Evolutionary conservation across 2,888 invertebrate species (phyloP), one percentile per base, ranked within the genome.

Genomic region (Melieria crassipennis): DNA sequence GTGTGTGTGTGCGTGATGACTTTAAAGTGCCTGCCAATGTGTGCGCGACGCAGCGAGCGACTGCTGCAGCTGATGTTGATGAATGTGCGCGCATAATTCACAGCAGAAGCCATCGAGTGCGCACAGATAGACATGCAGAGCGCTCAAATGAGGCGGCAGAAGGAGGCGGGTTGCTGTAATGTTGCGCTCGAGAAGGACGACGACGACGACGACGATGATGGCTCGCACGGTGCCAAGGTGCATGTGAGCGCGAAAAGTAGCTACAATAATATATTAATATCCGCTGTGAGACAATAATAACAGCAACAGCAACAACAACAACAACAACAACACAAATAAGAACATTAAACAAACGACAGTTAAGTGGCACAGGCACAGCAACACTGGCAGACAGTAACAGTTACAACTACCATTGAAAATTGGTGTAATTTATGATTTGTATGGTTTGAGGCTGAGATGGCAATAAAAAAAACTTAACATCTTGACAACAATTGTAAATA

Each of bases 251-350:
- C 71, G 76, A 74, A 77, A 78, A 79, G 78, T 77, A 77, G 77
- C 78, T 76, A 77, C 83, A 84, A 83, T 84, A 84, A 82, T 81
- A 84, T 83, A 84, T 83, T 84, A 84, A 83, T 84, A 81, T 80
- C 78, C 78, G 77, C 75, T 75, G 78, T 82, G 83, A 83, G 83
- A 78, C 78, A 78, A 77, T 77, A 73, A 76, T 70, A 76, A 76
- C 71, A 79, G 72, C 75, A 69, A 50, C 70, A 70, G 47, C 65
- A 69, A 13, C 73, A 69, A 50, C 69, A 69, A 42, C 67, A 69
- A 42, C 67, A 73, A 60, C 70, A 73, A 50, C 56, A 70, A 58
- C 48, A 47, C 64, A 7, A n/a, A n/a, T 47, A 72, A n/a, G 43
- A 67, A 43, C 65, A 67, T 67, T 61, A 70, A 69, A 46, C 30